phyloP scores from a whole-genome alignment of 1,140 invertebrate genomes.

The Plectrocnemia conspersa region DNA sequence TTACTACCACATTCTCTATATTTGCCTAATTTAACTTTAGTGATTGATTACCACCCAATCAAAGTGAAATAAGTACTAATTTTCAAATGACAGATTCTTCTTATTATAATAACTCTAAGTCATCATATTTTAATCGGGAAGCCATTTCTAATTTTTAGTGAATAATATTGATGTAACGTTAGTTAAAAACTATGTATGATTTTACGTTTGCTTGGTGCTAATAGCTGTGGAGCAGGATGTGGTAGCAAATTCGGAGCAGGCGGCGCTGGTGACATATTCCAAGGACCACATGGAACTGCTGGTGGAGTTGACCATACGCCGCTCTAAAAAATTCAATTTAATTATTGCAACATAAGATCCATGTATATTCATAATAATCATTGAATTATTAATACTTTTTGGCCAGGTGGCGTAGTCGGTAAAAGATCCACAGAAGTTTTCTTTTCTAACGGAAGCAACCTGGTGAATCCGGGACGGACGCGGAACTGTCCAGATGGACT shows the following conservation, averaged over 20 bases:
- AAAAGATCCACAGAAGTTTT: constrained; percentile 24
- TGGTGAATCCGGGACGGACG: constrained; percentile 36
- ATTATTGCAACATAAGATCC: not conserved
- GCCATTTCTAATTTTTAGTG: not conserved
- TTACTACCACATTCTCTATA: not conserved
- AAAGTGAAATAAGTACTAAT: not conserved
- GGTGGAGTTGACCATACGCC: constrained; percentile 48
- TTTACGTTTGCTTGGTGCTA: constrained; percentile 15
- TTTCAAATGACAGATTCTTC: not conserved
- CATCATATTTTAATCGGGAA: not conserved
- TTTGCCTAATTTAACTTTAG: not conserved
- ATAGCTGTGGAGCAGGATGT: constrained; percentile 28
- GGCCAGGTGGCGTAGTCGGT: constrained; percentile 44
- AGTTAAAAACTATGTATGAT: not conserved
- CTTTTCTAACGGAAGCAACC: constrained; percentile 16
- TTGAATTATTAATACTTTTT: constrained; percentile 41
- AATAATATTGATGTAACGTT: too few relatives aligned
- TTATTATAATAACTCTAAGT: too few relatives aligned
- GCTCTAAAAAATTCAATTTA: constrained; percentile 13
- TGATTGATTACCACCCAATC: not conserved
- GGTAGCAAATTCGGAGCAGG: constrained; percentile 31
- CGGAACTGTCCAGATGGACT: constrained; percentile 39
- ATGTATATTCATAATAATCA: not conserved
- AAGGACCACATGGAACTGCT: constrained; percentile 36
- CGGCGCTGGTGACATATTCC: constrained; percentile 25